A percentile compares a stretch with the other conserved stretches of the same genome.
phyloP scores from a whole-genome alignment of 2,797 vertebrate genomes.

The Pangasius djambal region DNA sequence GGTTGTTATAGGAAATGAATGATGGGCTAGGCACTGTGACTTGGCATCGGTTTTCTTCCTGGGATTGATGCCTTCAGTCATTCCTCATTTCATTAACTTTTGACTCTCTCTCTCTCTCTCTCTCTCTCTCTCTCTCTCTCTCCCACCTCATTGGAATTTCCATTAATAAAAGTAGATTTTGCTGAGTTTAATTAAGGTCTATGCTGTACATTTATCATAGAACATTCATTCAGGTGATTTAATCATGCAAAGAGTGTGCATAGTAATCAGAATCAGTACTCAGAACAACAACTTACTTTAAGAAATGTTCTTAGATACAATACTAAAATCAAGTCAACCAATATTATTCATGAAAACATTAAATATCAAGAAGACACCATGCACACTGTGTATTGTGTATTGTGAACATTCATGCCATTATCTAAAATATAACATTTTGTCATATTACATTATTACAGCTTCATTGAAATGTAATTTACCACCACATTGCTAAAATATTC shows the following conservation, averaged over 20 bases:
- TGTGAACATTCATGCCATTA: neutral
- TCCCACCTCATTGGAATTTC: neutral
- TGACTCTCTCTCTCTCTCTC: conserved; percentile 24
- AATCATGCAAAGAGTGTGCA: conserved; percentile 17
- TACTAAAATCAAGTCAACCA: conserved; percentile 11
- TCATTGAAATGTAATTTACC: neutral
- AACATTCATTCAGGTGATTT: conserved; percentile 35
- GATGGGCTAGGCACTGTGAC: conserved; percentile 60
- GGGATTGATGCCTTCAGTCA: conserved; percentile 69
- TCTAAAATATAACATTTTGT: neutral
- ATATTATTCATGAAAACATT: conserved; percentile 10
- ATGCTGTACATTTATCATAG: conserved; percentile 25
- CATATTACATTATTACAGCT: neutral
- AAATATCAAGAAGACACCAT: conserved; percentile 3
- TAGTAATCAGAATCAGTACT: conserved; percentile 21
- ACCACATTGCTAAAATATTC: neutral
- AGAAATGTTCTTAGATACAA: conserved; percentile 8
- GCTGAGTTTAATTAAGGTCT: conserved; percentile 39
- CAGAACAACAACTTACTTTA: conserved; percentile 16
- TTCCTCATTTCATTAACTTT: conserved; percentile 71
- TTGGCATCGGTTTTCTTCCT: conserved; percentile 56
- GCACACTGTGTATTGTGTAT: neutral
- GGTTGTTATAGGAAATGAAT: conserved; percentile 66
- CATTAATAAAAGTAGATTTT: conserved; percentile 33
- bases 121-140: conserved; percentile 2